These are phyloP conservation scores for Panurus biarmicus DNA, from an alignment of 2,113 vertebrate genomes.

Conservation along the genomic window DNA sequence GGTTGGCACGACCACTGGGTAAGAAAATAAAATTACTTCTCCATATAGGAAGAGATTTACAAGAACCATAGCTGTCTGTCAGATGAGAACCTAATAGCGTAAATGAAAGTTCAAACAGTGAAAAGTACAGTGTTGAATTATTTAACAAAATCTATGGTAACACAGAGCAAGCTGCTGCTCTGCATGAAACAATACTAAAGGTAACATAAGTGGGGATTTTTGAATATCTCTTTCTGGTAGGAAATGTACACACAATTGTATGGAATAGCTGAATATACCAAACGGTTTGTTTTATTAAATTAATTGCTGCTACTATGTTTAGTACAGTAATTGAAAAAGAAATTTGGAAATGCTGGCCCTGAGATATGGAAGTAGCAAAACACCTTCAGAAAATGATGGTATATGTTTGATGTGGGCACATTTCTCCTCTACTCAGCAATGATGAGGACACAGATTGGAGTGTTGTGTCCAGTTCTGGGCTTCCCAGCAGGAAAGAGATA, in stretches of 20 bases:
- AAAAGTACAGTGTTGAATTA: conserved; percentile 28
- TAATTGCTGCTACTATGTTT: background rate
- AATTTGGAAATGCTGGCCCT: background rate
- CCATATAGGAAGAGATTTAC: conserved; percentile 21
- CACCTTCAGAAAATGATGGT: background rate
- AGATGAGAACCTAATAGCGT: background rate
- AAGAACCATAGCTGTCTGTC: background rate
- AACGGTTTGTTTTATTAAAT: background rate
- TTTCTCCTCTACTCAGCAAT: background rate
- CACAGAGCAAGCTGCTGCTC: background rate
- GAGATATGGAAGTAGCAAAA: background rate
- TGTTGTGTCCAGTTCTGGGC: background rate
- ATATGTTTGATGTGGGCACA: background rate
- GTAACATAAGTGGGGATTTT: background rate
- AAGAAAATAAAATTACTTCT: conserved; percentile 30
- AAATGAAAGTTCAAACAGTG: conserved; percentile 11
- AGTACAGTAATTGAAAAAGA: background rate
- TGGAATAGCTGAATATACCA: background rate
- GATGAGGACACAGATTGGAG: background rate
- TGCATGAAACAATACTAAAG: background rate
- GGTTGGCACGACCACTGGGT: background rate
- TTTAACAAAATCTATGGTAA: conserved; percentile 10
- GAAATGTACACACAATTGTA: background rate
- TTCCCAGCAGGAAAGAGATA: background rate
- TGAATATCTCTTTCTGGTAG: background rate